A percentile compares a stretch with the other conserved stretches of the same genome.
phyloP scores from a whole-genome alignment of 1,140 invertebrate genomes.

The Zaprionus ornatus region DNA sequence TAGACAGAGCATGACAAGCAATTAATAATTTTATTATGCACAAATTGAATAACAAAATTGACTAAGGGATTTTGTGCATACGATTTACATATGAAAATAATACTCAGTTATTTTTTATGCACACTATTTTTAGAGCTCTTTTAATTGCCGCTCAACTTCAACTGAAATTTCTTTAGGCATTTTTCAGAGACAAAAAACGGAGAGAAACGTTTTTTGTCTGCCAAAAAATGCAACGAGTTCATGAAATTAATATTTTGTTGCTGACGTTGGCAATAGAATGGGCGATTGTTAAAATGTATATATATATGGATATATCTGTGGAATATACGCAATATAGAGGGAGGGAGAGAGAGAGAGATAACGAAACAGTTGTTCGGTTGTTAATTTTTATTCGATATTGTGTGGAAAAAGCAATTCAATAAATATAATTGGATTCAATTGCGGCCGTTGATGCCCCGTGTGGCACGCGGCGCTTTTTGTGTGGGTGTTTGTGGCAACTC shows the following conservation, averaged over 20 bases:
- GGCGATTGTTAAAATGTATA: not conserved
- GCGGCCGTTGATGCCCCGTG: slow-evolving; percentile 3
- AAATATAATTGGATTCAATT: slow-evolving; percentile 59
- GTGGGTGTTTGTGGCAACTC: not conserved
- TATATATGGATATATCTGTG: not conserved
- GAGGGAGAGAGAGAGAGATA: not conserved
- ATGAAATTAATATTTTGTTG: slow-evolving; percentile 28
- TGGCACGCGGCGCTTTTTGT: slow-evolving; percentile 36
- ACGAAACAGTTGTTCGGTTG: not conserved
- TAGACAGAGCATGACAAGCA: not conserved
- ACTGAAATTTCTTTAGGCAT: not conserved
- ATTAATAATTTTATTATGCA: not conserved
- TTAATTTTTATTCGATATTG: slow-evolving; percentile 29
- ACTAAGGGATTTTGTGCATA: not conserved
- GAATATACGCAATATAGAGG: not conserved
- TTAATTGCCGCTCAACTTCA: not conserved
- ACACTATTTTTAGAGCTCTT: not conserved
- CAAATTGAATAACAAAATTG: not conserved
- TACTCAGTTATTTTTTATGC: not conserved
- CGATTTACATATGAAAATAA: not conserved
- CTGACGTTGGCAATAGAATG: not conserved
- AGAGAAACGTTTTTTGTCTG: not conserved
- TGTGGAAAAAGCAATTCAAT: slow-evolving; percentile 41
- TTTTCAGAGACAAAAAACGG: not conserved
- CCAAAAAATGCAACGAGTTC: slow-evolving; percentile 3